Base-by-base conservation (phyloP, 1,140 invertebrate species). In the Drosophila saltans region DNA sequence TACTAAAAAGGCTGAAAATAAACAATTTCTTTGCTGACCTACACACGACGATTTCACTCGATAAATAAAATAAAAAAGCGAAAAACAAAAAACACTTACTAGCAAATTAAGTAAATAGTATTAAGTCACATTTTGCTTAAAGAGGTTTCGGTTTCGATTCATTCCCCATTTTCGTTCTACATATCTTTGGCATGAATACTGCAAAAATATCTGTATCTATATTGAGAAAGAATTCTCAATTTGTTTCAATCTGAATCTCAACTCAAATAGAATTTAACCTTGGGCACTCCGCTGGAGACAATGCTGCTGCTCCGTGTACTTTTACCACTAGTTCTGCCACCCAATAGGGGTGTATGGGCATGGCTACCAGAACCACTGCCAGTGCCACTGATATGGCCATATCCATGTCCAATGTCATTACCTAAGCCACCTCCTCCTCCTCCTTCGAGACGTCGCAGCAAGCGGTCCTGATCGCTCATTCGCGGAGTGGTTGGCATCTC, bases 391-490 rank as follows among this genome's bases (percentile, higher is more conserved):
- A 3, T 16, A 45, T 45, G 43, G 16, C 45, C 21, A 24, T 48
- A 7, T 6, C 45, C 21, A 48, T 48, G 16, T 0, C 2, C 6
- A 16, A 48, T 8, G 8, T 52, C 45, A 52, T 52, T 70, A 69
- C 71, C 55, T 39, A 67, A 78, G 21, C 75, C 71, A 40, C 80
- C 88, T 85, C 91, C 92, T 92, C 80, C 88, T 85, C 91, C 92
- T 92, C 91, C 91, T 92, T 92, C 92, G 81, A 92, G 72, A 33
- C 88, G 91, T 1, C 80, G 78, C 41, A 92, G 56, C 45, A 92
- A 30, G 26, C 92, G 81, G 30, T 92, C 89, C 67, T 92, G 80
- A 57, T 92, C 91, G 36, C 78, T 85, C n/a, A 91, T 64, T 2
- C 78, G 72, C 28, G 90, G 91, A 10, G 88, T 90, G 24, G 81